Evolutionary conservation across 2,113 vertebrate genomes (phyloP).

Genomic region (Protobothrops flavoviridis): DNA sequence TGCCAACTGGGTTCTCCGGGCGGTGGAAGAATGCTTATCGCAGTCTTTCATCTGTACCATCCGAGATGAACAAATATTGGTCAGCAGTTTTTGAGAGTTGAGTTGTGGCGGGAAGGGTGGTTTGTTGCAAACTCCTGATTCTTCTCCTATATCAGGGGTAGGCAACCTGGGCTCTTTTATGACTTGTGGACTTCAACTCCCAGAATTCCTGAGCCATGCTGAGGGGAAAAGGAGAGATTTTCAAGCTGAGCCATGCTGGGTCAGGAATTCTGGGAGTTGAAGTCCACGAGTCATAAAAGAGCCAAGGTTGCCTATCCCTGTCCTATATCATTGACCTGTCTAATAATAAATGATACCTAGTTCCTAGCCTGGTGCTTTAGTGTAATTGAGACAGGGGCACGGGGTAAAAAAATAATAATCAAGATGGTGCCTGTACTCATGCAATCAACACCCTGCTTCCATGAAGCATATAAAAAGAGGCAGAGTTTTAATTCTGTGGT

Average conservation of each 20-base stretch:
- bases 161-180: too few relatives aligned
- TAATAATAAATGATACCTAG: not conserved
- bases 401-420: not conserved
- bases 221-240: too few relatives aligned
- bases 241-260: too few relatives aligned
- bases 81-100: not conserved
- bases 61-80: not conserved
- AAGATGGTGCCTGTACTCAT: not conserved
- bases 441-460: not conserved
- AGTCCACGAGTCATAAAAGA: too few relatives aligned
- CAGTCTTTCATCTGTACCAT: not conserved
- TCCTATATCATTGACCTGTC: not conserved
- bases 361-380: not conserved
- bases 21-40: not conserved
- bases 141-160: not conserved
- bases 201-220: too few relatives aligned
- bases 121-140: not conserved
- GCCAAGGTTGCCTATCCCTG: too few relatives aligned
- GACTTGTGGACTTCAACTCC: too few relatives aligned
- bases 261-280: too few relatives aligned
- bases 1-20: not conserved
- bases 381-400: not conserved
- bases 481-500: not conserved
- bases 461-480: not conserved
- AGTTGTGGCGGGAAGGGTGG: not conserved